Percentiles rank a stretch among this genome's conserved stretches.
These are phyloP conservation scores for Galeopterus variegatus DNA, from an alignment of 2,113 vertebrate species.

Conservation along the genomic window DNA sequence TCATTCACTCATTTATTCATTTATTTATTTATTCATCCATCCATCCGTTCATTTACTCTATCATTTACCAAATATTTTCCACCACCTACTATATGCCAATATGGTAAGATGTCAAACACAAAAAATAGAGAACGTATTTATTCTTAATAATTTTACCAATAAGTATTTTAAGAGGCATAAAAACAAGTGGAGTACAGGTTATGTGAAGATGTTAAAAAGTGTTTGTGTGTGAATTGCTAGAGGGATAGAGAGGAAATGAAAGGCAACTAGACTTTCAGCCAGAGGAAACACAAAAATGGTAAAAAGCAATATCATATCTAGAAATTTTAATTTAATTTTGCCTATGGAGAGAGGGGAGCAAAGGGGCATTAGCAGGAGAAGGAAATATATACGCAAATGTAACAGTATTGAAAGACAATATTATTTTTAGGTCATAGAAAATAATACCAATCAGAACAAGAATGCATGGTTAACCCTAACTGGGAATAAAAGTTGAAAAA, in stretches of 20 bases:
- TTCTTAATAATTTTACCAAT: neutral
- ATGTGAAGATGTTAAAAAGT: neutral
- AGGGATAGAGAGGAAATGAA: neutral
- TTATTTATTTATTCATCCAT: no score
- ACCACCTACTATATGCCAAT: neutral
- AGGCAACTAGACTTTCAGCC: neutral
- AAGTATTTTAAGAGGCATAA: neutral
- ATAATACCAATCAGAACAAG: neutral
- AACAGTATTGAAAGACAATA: neutral
- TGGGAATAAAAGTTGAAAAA: neutral
- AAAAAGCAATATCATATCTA: neutral
- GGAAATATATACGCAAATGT: neutral
- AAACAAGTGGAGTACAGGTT: neutral
- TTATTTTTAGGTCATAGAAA: neutral
- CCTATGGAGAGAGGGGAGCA: neutral
- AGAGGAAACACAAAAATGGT: neutral
- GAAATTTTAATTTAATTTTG: neutral
- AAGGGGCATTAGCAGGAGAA: neutral
- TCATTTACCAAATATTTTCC: neutral
- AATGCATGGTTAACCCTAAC: neutral
- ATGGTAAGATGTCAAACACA: neutral
- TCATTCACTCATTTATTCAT: neutral
- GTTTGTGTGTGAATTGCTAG: neutral
- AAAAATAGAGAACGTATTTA: neutral
- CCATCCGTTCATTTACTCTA: neutral